Evolutionary conservation across 2,888 invertebrate genomes (phyloP).

Genomic region (Timema podura): DNA sequence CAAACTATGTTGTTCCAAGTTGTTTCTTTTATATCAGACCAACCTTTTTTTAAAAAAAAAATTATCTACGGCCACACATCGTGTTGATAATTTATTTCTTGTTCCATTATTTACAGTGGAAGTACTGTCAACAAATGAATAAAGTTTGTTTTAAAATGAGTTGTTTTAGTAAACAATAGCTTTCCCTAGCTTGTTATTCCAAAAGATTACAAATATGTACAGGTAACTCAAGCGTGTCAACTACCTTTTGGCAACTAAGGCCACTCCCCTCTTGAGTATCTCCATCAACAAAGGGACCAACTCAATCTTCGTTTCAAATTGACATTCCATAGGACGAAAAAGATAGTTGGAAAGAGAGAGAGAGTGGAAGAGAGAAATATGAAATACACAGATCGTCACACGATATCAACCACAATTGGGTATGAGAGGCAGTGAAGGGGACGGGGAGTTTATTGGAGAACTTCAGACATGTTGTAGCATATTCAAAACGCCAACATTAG

Average conservation of each 20-base stretch:
- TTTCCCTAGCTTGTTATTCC: not conserved
- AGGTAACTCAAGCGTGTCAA: constrained; percentile 13
- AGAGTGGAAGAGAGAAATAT: constrained; percentile 9
- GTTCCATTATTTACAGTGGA: too few relatives aligned
- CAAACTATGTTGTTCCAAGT: too few relatives aligned
- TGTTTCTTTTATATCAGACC: too few relatives aligned
- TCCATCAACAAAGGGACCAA: constrained; percentile 23
- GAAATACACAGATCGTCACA: constrained; percentile 21
- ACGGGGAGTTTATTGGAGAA: constrained; percentile 21
- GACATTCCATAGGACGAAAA: constrained; percentile 18
- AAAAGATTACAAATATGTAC: not conserved
- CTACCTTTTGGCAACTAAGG: constrained; percentile 19
- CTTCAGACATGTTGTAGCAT: constrained; percentile 28
- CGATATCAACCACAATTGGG: constrained; percentile 21
- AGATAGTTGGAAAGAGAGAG: too few relatives aligned
- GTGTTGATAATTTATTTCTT: too few relatives aligned
- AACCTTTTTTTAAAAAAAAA: too few relatives aligned
- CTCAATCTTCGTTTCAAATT: constrained; percentile 24
- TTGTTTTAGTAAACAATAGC: too few relatives aligned
- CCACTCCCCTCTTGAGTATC: constrained; percentile 15
- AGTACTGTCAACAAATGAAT: too few relatives aligned
- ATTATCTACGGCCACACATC: too few relatives aligned
- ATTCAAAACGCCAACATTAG: constrained; percentile 30
- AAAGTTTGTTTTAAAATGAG: too few relatives aligned
- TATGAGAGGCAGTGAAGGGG: constrained; percentile 14